Percentiles rank a stretch among this genome's conserved stretches.
Conservation (phyloP, 1,140 invertebrate genomes). For the Drosophila sucinea region DNA sequence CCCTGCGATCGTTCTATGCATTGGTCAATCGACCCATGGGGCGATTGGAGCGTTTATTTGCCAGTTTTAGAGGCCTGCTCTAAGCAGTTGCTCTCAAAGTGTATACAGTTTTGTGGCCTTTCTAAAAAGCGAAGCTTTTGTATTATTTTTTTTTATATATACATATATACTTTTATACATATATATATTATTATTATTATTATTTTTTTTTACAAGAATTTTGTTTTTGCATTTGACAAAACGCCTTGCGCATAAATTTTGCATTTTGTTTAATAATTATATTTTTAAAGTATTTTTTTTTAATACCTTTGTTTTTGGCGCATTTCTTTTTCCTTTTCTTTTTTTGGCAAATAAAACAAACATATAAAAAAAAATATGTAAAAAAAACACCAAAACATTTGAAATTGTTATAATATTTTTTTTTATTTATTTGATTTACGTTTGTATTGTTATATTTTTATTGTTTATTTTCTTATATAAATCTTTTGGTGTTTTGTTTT, state of each 20-base stretch:
- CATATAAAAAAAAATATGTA: conserved; percentile 47
- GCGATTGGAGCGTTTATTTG: conserved; percentile 63
- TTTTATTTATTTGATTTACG: conserved; percentile 17
- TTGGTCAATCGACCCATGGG: conserved; percentile 68
- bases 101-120: conserved; percentile 25
- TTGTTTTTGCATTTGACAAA: conserved; percentile 81
- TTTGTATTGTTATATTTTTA: conserved; percentile 30
- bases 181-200: conserved; percentile 26
- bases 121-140: conserved; percentile 35
- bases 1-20: conserved; percentile 71
- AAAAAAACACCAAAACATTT: conserved; percentile 61
- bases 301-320: conserved; percentile 64
- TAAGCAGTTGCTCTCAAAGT: conserved; percentile 43
- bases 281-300: conserved; percentile 60
- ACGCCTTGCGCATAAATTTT: conserved; percentile 72
- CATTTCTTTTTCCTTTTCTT: conserved; percentile 45
- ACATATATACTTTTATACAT: conserved; percentile 23
- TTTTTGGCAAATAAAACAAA: conserved; percentile 68
- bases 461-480: conserved; percentile 26
- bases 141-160: conserved; percentile 39
- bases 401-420: conserved; percentile 65
- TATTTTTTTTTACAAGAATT: conserved; percentile 56
- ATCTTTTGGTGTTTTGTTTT: conserved; percentile 68
- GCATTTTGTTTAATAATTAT: conserved; percentile 41
- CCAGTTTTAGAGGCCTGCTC: conserved; percentile 63